Percentiles rank a stretch among this genome's conserved stretches.
phyloP scores from a whole-genome alignment of 1,140 invertebrate species.

The Pantala flavescens region DNA sequence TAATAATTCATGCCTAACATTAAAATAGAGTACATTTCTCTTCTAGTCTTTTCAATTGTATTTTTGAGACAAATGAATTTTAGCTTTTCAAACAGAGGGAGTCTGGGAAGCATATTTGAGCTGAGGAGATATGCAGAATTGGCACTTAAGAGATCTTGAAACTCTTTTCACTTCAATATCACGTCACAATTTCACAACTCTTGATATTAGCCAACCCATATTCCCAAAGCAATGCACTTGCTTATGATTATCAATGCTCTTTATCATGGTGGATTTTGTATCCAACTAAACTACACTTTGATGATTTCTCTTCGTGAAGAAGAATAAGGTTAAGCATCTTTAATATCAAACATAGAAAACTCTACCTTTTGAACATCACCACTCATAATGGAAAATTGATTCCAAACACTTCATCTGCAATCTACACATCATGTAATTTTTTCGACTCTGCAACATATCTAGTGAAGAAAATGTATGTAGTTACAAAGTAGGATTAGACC shows the following conservation, averaged over 20 bases:
- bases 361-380: too few species aligned
- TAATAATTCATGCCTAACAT: background rate
- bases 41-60: background rate
- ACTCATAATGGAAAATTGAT: too few species aligned
- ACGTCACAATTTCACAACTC: background rate
- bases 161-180: background rate
- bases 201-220: background rate
- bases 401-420: too few species aligned
- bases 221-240: background rate
- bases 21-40: constrained; percentile 1
- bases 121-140: constrained; percentile 5
- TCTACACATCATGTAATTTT: too few species aligned
- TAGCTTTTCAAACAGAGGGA: background rate
- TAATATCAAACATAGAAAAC: too few species aligned
- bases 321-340: too few species aligned
- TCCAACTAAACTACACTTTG: too few species aligned
- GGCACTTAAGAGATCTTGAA: background rate
- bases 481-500: too few species aligned
- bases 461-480: too few species aligned
- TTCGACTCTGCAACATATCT: too few species aligned
- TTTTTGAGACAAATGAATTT: background rate
- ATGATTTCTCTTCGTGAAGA: too few species aligned
- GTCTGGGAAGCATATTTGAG: background rate
- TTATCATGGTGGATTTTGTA: background rate
- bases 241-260: background rate